These are phyloP conservation scores for Dicerorhinus sumatrensis DNA, from an alignment of 2,113 vertebrate species.

Conservation along the genomic window DNA sequence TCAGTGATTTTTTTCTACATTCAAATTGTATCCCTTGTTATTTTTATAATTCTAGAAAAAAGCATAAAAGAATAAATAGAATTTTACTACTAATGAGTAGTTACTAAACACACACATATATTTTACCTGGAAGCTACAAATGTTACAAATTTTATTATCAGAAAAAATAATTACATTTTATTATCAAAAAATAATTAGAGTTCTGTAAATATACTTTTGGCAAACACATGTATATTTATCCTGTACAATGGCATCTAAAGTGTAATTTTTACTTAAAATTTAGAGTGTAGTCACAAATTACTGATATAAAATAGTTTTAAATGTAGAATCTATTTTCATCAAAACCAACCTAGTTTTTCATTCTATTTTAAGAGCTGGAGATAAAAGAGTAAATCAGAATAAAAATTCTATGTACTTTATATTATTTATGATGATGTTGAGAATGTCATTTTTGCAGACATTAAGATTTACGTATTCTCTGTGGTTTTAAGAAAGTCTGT, in stretches of 20 bases:
- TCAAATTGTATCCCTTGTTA: not conserved
- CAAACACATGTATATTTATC: not conserved
- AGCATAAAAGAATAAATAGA: not conserved
- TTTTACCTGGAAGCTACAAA: not conserved
- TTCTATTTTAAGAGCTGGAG: constrained; percentile 14
- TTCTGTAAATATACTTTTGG: not conserved
- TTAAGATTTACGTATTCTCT: constrained; percentile 5
- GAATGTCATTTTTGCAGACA: constrained; percentile 9
- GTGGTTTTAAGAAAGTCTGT: constrained; percentile 13
- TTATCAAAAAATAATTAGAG: not conserved
- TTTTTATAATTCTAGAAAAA: not conserved
- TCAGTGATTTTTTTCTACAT: not conserved
- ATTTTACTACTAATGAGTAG: not conserved
- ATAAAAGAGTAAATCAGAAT: constrained; percentile 41
- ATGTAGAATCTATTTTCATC: constrained; percentile 1
- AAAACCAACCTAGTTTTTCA: not conserved
- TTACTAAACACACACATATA: not conserved
- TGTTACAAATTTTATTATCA: not conserved
- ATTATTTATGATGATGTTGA: constrained; percentile 35
- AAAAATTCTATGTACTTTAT: not conserved
- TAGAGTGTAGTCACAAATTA: not conserved
- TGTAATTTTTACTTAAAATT: constrained; percentile 10
- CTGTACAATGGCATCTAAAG: not conserved
- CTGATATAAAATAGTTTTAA: not conserved
- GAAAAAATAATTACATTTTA: not conserved